phyloP scores from a whole-genome alignment of 2,113 vertebrate species.

The Poicephalus gulielmi region DNA sequence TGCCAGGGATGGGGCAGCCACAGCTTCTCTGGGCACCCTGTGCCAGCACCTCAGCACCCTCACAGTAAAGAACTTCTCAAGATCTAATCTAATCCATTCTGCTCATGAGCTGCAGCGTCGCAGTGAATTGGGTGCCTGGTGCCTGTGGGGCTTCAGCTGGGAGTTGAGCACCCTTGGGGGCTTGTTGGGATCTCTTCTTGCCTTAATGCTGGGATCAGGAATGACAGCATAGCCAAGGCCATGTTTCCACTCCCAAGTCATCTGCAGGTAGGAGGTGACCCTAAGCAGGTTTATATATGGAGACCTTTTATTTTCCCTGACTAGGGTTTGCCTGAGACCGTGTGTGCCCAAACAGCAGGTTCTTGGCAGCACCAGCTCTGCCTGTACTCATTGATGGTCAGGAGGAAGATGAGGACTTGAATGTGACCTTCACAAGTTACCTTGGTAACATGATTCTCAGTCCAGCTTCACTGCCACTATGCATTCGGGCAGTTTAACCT shows the following conservation, averaged over 20 bases:
- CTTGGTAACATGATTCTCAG: not conserved
- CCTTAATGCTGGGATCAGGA: not conserved
- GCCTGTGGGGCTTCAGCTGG: not conserved
- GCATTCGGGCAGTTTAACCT: not conserved
- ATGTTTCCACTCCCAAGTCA: not conserved
- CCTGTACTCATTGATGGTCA: not conserved
- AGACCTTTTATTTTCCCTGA: not conserved
- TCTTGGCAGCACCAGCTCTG: not conserved
- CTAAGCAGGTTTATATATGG: not conserved
- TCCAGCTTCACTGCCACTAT: not conserved
- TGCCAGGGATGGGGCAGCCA: not conserved
- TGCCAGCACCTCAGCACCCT: not conserved
- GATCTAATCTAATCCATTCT: not conserved
- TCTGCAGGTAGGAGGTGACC: not conserved
- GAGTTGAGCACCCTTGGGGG: not conserved
- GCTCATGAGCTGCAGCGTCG: not conserved
- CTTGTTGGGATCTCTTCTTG: not conserved
- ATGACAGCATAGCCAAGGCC: not conserved
- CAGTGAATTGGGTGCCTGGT: accelerated
- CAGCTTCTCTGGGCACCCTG: not conserved
- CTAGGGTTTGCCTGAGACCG: not conserved
- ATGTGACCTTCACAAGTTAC: not conserved
- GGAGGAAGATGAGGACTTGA: not conserved
- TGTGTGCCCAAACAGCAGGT: accelerated
- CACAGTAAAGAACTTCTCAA: not conserved